Evolutionary conservation across 2,113 vertebrate species (phyloP).

Genomic region (Sceloporus tristichus): DNA sequence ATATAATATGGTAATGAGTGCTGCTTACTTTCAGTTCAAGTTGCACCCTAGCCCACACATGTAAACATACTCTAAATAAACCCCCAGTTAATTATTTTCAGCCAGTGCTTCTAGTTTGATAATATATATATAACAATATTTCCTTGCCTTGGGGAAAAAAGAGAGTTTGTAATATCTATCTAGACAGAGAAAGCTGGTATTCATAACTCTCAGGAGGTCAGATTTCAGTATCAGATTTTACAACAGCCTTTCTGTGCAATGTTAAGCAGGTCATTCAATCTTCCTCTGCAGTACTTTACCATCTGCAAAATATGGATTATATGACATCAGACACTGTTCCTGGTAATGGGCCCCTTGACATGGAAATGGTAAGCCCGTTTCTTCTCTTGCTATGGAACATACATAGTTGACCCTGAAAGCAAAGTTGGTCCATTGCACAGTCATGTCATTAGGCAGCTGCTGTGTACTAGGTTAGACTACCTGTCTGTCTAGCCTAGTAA

Average conservation of each 20-base stretch:
- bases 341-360: background rate
- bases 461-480: background rate
- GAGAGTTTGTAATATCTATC: background rate
- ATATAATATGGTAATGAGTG: background rate
- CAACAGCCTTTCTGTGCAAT: slow-evolving; percentile 26
- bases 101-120: background rate
- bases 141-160: background rate
- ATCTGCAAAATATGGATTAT: slow-evolving; percentile 58
- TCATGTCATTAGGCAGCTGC: too few species aligned
- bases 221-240: slow-evolving; percentile 50
- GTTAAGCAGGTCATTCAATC: slow-evolving; percentile 49
- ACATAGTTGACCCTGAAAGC: background rate
- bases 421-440: background rate
- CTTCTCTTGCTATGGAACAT: background rate
- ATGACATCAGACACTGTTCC: background rate
- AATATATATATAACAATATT: background rate
- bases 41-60: background rate
- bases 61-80: background rate
- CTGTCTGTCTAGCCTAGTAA: background rate
- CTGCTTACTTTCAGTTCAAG: background rate
- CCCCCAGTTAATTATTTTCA: background rate
- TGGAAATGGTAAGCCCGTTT: background rate
- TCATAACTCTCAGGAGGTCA: background rate
- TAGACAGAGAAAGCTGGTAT: slow-evolving; percentile 5
- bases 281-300: slow-evolving; percentile 43